These are phyloP conservation scores for Halcyon chelicuti DNA, from an alignment of 2,797 vertebrate species.

Conservation along the genomic window DNA sequence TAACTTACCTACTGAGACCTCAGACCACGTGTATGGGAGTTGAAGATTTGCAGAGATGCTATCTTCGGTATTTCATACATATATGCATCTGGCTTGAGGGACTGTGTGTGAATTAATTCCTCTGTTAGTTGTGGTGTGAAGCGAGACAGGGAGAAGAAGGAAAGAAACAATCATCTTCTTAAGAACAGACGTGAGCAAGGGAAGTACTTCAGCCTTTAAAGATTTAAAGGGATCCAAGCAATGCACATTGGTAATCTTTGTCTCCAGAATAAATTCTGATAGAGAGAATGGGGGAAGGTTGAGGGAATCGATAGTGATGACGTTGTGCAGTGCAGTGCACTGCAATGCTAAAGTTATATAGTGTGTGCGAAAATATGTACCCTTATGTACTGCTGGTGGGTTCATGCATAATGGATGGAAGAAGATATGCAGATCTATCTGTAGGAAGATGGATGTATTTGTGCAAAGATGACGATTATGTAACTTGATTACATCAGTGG, in stretches of 20 bases:
- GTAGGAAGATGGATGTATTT: constrained; percentile 82
- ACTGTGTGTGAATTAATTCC: constrained; percentile 73
- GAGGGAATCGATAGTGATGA: constrained; percentile 76
- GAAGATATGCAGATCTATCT: constrained; percentile 78
- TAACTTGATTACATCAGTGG: constrained; percentile 83
- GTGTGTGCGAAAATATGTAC: constrained; percentile 60
- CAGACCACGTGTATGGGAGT: constrained; percentile 77
- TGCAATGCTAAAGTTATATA: constrained; percentile 80
- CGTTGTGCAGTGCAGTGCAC: constrained; percentile 75
- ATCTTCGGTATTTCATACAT: constrained; percentile 69
- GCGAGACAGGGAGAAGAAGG: constrained; percentile 12
- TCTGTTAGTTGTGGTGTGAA: constrained; percentile 66
- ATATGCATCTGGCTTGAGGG: constrained; percentile 73
- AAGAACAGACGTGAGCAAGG: neutral
- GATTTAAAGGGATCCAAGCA: constrained; percentile 69
- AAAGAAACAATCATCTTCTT: neutral
- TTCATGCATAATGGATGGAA: constrained; percentile 78
- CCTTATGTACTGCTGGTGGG: constrained; percentile 76
- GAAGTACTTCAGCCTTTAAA: constrained; percentile 44
- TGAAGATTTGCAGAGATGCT: constrained; percentile 74
- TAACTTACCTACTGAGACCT: constrained; percentile 72
- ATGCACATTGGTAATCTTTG: constrained; percentile 59
- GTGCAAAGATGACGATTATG: constrained; percentile 81
- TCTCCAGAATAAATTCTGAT: constrained; percentile 61
- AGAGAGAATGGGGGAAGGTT: constrained; percentile 57